A percentile compares a stretch with the other conserved stretches of the same genome.
Evolutionary conservation across 2,113 vertebrate genomes (phyloP).

Genomic region (Diglossa brunneiventris): DNA sequence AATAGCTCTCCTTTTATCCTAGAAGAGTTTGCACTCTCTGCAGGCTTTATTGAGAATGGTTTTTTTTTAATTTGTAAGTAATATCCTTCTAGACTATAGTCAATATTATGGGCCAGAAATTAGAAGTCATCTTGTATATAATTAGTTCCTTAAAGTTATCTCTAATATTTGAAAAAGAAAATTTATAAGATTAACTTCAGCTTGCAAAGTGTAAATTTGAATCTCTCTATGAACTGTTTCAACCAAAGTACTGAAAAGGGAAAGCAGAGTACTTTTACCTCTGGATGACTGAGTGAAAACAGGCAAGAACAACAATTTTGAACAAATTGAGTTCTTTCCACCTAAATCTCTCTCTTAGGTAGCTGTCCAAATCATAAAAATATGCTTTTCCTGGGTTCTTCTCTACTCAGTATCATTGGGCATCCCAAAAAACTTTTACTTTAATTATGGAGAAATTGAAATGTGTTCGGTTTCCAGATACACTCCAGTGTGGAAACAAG

Average conservation of each 20-base stretch:
- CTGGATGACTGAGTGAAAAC: background rate
- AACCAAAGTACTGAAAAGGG: background rate
- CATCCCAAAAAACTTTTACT: background rate
- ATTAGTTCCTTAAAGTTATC: background rate
- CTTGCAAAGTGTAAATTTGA: background rate
- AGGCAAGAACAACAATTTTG: background rate
- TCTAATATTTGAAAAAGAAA: background rate
- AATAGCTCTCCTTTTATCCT: conserved; percentile 35
- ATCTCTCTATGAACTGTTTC: background rate
- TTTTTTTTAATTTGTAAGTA: background rate
- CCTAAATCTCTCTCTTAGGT: background rate
- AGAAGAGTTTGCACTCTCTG: background rate
- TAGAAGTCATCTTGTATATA: background rate
- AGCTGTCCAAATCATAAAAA: background rate
- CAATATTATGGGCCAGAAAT: background rate
- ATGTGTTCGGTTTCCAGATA: background rate
- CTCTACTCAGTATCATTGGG: background rate
- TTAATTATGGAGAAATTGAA: background rate
- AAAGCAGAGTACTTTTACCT: background rate
- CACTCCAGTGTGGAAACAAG: background rate
- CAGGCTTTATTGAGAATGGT: background rate
- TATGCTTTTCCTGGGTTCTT: background rate
- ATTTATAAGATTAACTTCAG: background rate
- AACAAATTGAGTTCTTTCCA: background rate
- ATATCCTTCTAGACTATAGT: background rate